Evolutionary conservation across 2,797 vertebrate species (phyloP), one percentile per base, ranked within the genome.

Genomic region (Chrosomus eos): DNA sequence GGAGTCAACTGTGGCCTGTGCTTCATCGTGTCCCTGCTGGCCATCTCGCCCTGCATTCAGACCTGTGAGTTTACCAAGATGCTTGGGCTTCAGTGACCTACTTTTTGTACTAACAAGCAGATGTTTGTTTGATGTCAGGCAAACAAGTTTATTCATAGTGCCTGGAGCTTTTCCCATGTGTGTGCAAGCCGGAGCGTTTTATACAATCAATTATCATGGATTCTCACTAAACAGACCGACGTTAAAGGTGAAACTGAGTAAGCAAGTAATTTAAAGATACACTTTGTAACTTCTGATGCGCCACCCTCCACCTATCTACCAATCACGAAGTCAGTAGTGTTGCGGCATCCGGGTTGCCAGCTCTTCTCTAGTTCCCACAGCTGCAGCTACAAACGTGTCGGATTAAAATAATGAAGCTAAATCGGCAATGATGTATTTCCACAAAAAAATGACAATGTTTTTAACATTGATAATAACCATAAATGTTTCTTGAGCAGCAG

Each of bases 21-120:
- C 92, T 70, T 98, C 43, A 86, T 99, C 0, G 93, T 99, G 67
- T 97, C 98, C 0, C 18, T 97, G 87, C 92, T 98, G 86, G 97
- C 98, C 89, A 97, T 99, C 92, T 97, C 96, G 0, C 98, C 98
- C 0, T 97, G 92, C 88, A 97, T 99, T 86, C 97, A 99, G 91
- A 95, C 95, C 90, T 89, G 98, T 99, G 92, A 98, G 97, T 88
- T 48, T 53, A 21, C 10, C 1, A 1, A 21, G 43, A 53, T 3
- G 28, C 9, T 73, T 66, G 26, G 19, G 23, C 38, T 72, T 60
- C 36, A 60, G 16, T 73, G 58, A 80, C 73, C 28, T 23, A 58
- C 36, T 82, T 77, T 68, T 76, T n/a, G 26, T 19, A 48, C 40
- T 36, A 7, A n/a, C 21, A 53, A 75, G 60, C 71, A 53, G 71